Conservation (phyloP, 2,113 vertebrate species). For the Mastomys coucha region DNA sequence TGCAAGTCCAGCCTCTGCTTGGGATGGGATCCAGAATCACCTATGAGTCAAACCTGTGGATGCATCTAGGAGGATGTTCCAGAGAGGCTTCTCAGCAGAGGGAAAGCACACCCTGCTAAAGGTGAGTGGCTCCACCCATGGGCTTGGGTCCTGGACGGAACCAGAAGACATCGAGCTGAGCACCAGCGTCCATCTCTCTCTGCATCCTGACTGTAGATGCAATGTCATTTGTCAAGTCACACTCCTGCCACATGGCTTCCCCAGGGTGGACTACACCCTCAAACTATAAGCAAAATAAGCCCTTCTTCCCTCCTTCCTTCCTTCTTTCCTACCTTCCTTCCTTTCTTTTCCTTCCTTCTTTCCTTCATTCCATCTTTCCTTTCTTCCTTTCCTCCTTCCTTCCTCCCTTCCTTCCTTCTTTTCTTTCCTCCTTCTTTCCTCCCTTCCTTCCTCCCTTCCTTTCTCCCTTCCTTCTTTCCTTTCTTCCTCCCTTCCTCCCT, state of each 20-base stretch:
- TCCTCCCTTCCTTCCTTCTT: too few relatives aligned
- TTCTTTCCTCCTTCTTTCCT: too few relatives aligned
- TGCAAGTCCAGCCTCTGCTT: background rate
- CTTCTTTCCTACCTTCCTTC: too few relatives aligned
- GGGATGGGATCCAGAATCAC: background rate
- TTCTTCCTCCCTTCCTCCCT: too few relatives aligned
- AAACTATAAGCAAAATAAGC: background rate
- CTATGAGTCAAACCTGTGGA: background rate
- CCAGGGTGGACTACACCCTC: too few relatives aligned
- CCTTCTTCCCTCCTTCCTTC: background rate
- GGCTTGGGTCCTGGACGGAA: background rate
- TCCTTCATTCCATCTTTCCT: background rate
- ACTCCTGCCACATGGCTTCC: too few relatives aligned
- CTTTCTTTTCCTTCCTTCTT: too few relatives aligned
- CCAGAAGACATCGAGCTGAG: background rate
- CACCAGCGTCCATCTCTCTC: background rate
- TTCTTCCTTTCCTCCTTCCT: too few relatives aligned
- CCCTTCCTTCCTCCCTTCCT: background rate
- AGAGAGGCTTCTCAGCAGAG: background rate
- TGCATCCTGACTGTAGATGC: background rate
- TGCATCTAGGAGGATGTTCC: background rate
- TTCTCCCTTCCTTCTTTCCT: background rate
- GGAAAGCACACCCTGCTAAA: background rate
- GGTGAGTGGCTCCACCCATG: background rate
- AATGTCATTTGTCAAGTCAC: background rate